Percentiles rank a stretch among this genome's conserved stretches.
phyloP scores from a whole-genome alignment of 2,888 invertebrate genomes.

The Mimas tiliae region DNA sequence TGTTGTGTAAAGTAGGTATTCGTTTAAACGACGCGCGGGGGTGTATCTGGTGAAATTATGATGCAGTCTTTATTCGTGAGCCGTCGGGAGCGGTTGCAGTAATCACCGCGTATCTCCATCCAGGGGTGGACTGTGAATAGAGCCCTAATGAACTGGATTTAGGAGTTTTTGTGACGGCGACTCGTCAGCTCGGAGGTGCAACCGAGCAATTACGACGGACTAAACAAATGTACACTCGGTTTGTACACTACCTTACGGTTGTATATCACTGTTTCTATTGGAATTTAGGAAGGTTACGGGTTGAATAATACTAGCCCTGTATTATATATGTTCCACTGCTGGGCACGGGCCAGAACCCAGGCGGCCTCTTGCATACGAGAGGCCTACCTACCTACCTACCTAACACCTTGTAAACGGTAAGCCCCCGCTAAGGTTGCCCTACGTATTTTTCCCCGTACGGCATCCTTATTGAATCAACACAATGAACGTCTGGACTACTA shows the following conservation, averaged over 20 bases:
- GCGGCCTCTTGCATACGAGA: no score
- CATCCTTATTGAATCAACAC: no score
- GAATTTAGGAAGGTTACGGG: background rate
- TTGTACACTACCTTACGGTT: slow-evolving; percentile 67
- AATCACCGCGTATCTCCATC: slow-evolving; percentile 85
- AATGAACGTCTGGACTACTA: no score
- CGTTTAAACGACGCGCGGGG: slow-evolving; percentile 57
- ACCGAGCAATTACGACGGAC: slow-evolving; percentile 81
- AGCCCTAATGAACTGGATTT: slow-evolving; percentile 85
- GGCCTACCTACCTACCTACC: no score
- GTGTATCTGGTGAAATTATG: slow-evolving; percentile 85
- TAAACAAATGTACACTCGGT: slow-evolving; percentile 73
- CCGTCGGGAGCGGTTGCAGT: slow-evolving; percentile 85
- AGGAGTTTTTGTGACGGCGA: slow-evolving; percentile 83
- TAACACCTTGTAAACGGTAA: no score
- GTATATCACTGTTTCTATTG: slow-evolving; percentile 7
- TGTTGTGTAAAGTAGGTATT: slow-evolving; percentile 65
- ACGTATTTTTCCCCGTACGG: no score
- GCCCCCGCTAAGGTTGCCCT: no score
- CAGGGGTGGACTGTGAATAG: slow-evolving; percentile 83
- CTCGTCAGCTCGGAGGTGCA: slow-evolving; percentile 81
- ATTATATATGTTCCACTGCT: no score
- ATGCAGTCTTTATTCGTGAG: slow-evolving; percentile 85
- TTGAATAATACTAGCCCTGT: no score
- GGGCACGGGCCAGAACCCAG: no score